A percentile compares a stretch with the other conserved stretches of the same genome.
phyloP scores from a whole-genome alignment of 1,140 invertebrate genomes.

The Sesamia nonagrioides region DNA sequence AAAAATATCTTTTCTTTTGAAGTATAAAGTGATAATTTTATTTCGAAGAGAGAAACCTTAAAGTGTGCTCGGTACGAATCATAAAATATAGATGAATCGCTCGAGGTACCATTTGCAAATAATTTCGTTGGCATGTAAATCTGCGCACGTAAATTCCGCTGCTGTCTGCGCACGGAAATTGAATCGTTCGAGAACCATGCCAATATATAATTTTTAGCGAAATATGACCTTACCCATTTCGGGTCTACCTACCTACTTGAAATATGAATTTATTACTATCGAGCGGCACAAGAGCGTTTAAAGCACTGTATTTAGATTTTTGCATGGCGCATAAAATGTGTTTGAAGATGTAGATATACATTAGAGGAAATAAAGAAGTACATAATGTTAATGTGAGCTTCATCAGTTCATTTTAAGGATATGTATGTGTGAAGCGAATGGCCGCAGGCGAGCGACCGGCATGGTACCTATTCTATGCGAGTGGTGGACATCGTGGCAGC shows the following conservation, averaged over 20 bases:
- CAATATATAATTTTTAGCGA: conserved; percentile 81
- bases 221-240: conserved; percentile 60
- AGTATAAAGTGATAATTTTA: conserved; percentile 60
- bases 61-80: conserved; percentile 60
- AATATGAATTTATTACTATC: conserved; percentile 37
- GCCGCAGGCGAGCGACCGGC: conserved; percentile 31
- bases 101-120: conserved; percentile 79
- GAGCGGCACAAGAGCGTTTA: conserved; percentile 9
- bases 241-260: conserved; percentile 52
- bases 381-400: not conserved
- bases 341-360: not conserved
- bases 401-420: conserved; percentile 20
- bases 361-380: not conserved
- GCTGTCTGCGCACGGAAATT: conserved; percentile 85
- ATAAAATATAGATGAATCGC: conserved; percentile 78
- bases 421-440: conserved; percentile 66
- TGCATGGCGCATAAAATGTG: not conserved
- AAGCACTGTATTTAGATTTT: not conserved
- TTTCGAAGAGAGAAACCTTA: conserved; percentile 53
- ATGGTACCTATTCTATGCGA: conserved; percentile 63
- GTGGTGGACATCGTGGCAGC: conserved; percentile 69
- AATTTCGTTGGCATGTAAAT: conserved; percentile 83
- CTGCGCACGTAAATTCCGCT: conserved; percentile 82
- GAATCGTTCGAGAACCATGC: conserved; percentile 81
- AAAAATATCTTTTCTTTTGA: conserved; percentile 53